Evolutionary conservation across 1,140 invertebrate species (phyloP).

Genomic region (Drosophila baimaii): DNA sequence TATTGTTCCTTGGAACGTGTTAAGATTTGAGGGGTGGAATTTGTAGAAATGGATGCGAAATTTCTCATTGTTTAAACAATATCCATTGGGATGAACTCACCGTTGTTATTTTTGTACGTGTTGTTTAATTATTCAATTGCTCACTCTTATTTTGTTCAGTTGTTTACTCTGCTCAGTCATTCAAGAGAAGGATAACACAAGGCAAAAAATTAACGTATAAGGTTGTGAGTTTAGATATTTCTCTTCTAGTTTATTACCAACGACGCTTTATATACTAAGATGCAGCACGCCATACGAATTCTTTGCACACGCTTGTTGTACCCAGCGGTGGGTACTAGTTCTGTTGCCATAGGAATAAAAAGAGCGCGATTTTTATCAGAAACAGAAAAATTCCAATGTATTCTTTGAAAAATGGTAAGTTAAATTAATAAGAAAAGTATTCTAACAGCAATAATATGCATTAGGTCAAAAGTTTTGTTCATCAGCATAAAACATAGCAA

Average conservation of each 20-base stretch:
- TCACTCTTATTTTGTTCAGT: background rate
- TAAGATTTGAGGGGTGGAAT: background rate
- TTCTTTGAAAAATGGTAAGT: too few species aligned
- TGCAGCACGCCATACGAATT: too few species aligned
- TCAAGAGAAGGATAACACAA: background rate
- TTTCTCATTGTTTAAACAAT: slow-evolving; percentile 11
- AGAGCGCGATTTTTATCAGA: too few species aligned
- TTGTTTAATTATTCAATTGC: slow-evolving; percentile 8
- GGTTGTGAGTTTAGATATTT: background rate
- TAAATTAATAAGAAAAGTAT: too few species aligned
- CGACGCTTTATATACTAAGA: too few species aligned
- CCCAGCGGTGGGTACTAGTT: too few species aligned
- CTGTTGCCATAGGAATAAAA: too few species aligned
- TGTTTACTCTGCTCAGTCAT: background rate
- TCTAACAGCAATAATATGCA: too few species aligned
- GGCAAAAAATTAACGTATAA: background rate
- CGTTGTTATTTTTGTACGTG: slow-evolving; percentile 1
- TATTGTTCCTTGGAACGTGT: background rate
- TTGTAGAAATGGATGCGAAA: slow-evolving; percentile 2
- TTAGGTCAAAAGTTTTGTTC: too few species aligned
- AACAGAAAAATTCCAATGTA: too few species aligned
- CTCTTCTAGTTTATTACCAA: background rate
- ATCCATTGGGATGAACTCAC: background rate
- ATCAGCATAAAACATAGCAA: too few species aligned
- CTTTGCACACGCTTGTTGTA: too few species aligned